These are phyloP conservation scores for Formicarius rufipectus DNA, from an alignment of 2,113 vertebrate species.

Conservation along the genomic window DNA sequence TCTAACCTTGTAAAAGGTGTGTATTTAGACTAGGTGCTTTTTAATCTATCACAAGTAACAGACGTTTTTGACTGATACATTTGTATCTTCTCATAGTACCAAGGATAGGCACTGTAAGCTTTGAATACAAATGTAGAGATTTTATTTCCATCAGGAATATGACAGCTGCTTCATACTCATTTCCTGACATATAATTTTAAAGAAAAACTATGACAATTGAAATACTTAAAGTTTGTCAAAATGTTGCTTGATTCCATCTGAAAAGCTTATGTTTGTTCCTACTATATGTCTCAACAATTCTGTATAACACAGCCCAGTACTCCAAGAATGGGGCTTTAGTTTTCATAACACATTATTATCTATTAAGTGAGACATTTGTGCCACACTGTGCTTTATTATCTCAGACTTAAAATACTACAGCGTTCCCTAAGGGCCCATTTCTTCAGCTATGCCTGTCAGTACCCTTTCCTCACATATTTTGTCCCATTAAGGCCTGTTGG, in stretches of 20 bases:
- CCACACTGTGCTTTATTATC: background rate
- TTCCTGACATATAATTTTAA: background rate
- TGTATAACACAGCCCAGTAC: background rate
- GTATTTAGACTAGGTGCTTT: background rate
- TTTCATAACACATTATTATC: background rate
- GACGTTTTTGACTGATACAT: conserved; percentile 9
- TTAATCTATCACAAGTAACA: background rate
- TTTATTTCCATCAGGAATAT: background rate
- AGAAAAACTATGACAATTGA: background rate
- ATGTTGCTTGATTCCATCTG: background rate
- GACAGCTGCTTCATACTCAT: background rate
- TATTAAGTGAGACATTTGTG: background rate
- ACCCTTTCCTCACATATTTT: background rate
- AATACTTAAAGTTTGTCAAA: background rate
- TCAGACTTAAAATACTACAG: background rate
- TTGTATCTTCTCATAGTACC: background rate
- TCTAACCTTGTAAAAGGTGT: background rate
- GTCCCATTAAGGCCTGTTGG: background rate
- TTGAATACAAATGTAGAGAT: conserved; percentile 35
- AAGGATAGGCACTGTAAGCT: background rate
- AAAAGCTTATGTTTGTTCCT: background rate
- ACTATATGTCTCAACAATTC: background rate
- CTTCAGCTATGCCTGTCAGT: background rate
- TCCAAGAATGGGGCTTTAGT: background rate
- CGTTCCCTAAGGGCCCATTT: background rate